These are phyloP conservation scores for Synanthedon vespiformis DNA, from an alignment of 2,888 invertebrate species.

Conservation along the genomic window DNA sequence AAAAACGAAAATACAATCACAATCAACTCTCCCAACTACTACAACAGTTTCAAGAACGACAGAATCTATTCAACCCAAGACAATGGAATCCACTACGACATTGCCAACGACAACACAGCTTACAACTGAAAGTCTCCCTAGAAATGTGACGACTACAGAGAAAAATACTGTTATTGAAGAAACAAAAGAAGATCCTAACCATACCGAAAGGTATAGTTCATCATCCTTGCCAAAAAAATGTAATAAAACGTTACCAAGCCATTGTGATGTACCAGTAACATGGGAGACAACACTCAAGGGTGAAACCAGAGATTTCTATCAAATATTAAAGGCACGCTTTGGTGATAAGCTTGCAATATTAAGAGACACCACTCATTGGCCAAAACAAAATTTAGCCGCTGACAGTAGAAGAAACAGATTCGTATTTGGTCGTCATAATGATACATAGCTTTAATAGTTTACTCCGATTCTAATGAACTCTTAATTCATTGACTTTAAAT, in stretches of 20 bases:
- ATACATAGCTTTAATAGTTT: slow-evolving; percentile 4
- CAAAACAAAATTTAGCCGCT: slow-evolving; percentile 4
- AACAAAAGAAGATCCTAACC: neutral
- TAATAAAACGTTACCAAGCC: neutral
- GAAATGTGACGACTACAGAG: neutral
- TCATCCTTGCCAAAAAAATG: slow-evolving; percentile 1
- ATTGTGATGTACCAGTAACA: slow-evolving; percentile 34
- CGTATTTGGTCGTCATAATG: slow-evolving; percentile 19
- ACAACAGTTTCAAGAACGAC: slow-evolving; percentile 4
- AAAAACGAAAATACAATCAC: neutral
- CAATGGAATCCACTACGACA: slow-evolving; percentile 1
- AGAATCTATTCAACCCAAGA: neutral
- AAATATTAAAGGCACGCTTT: slow-evolving; percentile 35
- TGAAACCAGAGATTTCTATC: slow-evolving; percentile 48
- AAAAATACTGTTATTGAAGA: neutral
- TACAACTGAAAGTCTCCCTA: slow-evolving; percentile 1
- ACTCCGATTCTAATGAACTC: too few relatives aligned
- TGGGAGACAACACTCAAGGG: slow-evolving; percentile 51
- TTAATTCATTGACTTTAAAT: too few relatives aligned
- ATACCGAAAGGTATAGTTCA: neutral
- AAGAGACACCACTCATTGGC: slow-evolving; percentile 35
- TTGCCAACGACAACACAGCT: slow-evolving; percentile 1
- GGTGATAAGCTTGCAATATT: slow-evolving; percentile 29
- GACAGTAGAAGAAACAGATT: slow-evolving; percentile 12
- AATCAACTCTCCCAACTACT: neutral